Conservation (phyloP, 2,797 vertebrate genomes). For the Sebastes diaconus region DNA sequence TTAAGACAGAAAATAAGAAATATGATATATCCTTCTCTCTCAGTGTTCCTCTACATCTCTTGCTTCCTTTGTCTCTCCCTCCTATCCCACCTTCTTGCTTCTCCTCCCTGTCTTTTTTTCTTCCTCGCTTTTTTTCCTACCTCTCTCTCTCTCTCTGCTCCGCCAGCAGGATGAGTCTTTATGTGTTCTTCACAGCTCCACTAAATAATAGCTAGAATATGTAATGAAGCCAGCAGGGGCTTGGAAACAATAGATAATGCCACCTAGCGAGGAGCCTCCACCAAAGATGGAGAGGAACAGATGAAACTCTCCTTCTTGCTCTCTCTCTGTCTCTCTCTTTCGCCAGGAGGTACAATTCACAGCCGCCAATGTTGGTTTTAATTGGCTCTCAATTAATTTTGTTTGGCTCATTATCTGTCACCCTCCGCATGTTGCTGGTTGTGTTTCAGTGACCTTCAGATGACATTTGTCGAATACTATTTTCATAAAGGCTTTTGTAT, state of each 20-base stretch:
- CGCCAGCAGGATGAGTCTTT: slow-evolving; percentile 35
- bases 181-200: slow-evolving; percentile 42
- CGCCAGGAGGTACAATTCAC: slow-evolving; percentile 15
- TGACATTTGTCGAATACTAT: slow-evolving; percentile 29
- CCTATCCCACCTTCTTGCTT: background rate
- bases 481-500: slow-evolving; percentile 9
- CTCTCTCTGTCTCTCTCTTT: background rate
- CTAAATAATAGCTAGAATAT: slow-evolving; percentile 56
- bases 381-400: slow-evolving; percentile 60
- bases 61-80: slow-evolving; percentile 3
- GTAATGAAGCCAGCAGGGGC: slow-evolving; percentile 73
- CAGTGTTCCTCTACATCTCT: background rate
- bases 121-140: background rate
- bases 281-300: slow-evolving; percentile 44
- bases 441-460: slow-evolving; percentile 35
- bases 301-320: slow-evolving; percentile 33
- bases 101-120: background rate
- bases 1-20: slow-evolving; percentile 2
- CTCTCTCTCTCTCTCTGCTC: slow-evolving; percentile 3
- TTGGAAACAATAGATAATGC: slow-evolving; percentile 51
- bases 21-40: background rate
- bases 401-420: slow-evolving; percentile 49
- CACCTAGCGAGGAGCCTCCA: slow-evolving; percentile 34
- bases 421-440: background rate
- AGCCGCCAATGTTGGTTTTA: slow-evolving; percentile 39